phyloP scores from a whole-genome alignment of 2,888 invertebrate genomes.

The Coelogynopora nodosa region DNA sequence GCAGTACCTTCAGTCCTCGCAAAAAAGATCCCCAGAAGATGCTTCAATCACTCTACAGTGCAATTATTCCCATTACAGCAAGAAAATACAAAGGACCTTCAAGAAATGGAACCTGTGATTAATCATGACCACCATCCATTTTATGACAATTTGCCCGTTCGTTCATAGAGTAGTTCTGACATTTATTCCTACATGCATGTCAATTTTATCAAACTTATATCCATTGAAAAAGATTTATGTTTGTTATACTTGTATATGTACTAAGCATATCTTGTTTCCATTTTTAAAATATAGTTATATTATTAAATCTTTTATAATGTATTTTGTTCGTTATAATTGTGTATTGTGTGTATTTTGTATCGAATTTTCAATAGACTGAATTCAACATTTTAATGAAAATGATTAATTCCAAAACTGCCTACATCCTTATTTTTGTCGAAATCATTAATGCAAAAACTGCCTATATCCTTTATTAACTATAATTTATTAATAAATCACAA shows the following conservation, averaged over 20 bases:
- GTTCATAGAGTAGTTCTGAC: slow-evolving; percentile 25
- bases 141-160: slow-evolving; percentile 27
- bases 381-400: background rate
- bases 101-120: background rate
- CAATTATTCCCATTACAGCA: background rate
- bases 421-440: background rate
- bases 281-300: background rate
- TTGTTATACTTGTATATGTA: background rate
- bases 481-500: background rate
- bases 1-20: too few relatives aligned
- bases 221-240: background rate
- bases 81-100: background rate
- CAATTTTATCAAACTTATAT: background rate
- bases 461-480: background rate
- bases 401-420: background rate
- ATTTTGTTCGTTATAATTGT: too few relatives aligned
- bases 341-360: too few relatives aligned
- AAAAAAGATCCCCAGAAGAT: too few relatives aligned
- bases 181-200: background rate
- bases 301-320: too few relatives aligned
- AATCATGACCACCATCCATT: background rate
- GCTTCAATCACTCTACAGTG: background rate
- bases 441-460: background rate
- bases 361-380: background rate
- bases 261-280: background rate